Conservation (phyloP, 2,888 invertebrate genomes). For the Cantharis flavilabris region DNA sequence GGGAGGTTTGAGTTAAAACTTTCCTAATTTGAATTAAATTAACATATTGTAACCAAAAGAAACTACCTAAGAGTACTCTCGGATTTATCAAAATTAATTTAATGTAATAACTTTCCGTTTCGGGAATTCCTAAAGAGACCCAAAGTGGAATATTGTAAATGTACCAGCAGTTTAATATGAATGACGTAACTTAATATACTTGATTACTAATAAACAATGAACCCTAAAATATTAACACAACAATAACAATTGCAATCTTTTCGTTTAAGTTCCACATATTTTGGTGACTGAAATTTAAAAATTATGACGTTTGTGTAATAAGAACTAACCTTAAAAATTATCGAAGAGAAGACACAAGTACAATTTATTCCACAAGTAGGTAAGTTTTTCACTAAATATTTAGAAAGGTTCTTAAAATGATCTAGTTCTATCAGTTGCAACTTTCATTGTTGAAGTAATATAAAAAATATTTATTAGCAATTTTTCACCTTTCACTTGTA, state of each 20-base stretch:
- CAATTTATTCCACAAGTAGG: not conserved
- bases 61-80: no score
- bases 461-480: not conserved
- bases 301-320: not conserved
- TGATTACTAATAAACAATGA: not conserved
- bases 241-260: not conserved
- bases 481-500: conserved; percentile 17
- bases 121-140: not conserved
- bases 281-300: not conserved
- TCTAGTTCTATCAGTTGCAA: conserved; percentile 9
- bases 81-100: not conserved
- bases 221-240: not conserved
- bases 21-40: not conserved
- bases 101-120: not conserved
- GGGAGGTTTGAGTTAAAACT: not conserved
- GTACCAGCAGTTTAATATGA: not conserved
- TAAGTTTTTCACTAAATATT: not conserved
- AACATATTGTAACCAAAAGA: not conserved
- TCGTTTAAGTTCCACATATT: not conserved
- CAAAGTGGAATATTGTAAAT: not conserved
- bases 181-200: not conserved
- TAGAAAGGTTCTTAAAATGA: conserved; percentile 14
- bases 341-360: not conserved
- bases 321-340: conserved; percentile 19
- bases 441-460: conserved; percentile 10